These are phyloP conservation scores for Saguinus imperator DNA, from an alignment of 2,113 vertebrate species.

Conservation along the genomic window DNA sequence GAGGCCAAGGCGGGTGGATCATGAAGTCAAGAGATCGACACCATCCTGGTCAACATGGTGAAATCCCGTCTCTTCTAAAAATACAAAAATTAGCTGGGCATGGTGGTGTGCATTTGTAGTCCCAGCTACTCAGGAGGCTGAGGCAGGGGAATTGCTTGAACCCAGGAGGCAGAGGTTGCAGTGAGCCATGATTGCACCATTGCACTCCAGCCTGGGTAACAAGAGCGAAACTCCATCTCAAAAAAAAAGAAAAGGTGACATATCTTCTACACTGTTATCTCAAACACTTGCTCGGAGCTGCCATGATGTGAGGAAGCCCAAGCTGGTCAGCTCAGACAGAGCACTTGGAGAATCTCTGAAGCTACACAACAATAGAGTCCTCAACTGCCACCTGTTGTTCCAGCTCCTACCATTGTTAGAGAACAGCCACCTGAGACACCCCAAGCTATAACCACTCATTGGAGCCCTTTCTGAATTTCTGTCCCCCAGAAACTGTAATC, in stretches of 20 bases:
- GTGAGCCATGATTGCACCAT: no score
- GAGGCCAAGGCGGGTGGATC: no score
- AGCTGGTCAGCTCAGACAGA: background rate
- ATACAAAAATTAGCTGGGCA: no score
- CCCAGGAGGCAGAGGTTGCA: no score
- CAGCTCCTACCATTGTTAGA: background rate
- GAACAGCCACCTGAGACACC: background rate
- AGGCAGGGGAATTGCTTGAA: no score
- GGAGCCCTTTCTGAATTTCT: background rate
- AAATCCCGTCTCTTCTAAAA: no score
- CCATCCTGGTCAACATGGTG: no score
- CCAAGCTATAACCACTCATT: background rate
- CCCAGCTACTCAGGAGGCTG: no score
- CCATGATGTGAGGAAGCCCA: background rate
- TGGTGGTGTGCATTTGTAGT: fast-evolving
- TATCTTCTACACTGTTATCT: background rate
- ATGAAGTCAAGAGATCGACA: no score
- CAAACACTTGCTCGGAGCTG: background rate
- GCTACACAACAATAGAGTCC: background rate
- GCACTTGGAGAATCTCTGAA: background rate
- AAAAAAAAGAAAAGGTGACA: background rate
- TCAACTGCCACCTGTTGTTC: background rate
- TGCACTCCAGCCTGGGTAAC: no score
- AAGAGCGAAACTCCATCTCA: no score
- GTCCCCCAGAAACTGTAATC: background rate